These are phyloP conservation scores for Drosophila setosimentum DNA, from an alignment of 2,888 invertebrate genomes.

Conservation along the genomic window DNA sequence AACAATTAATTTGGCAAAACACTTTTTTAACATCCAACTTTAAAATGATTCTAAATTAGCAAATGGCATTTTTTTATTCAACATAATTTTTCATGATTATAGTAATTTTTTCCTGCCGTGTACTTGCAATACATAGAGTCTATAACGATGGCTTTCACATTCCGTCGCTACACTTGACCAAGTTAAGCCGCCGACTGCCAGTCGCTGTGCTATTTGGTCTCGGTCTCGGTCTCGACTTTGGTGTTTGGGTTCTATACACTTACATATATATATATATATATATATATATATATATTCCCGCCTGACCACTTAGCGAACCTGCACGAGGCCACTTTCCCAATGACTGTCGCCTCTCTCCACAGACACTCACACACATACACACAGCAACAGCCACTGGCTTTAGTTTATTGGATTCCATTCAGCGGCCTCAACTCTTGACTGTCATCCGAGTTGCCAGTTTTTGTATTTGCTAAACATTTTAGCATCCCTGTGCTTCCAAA, in stretches of 20 bases:
- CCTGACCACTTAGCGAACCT: conserved; percentile 66
- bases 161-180: conserved; percentile 72
- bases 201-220: conserved; percentile 36
- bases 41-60: neutral
- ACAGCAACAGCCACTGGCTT: conserved; percentile 17
- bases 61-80: neutral
- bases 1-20: neutral
- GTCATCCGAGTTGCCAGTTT: conserved; percentile 40
- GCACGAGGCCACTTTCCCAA: conserved; percentile 67
- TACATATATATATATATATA: conserved; percentile 22
- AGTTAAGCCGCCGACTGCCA: conserved; percentile 59
- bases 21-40: neutral
- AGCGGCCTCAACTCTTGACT: conserved; percentile 35
- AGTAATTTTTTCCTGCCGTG: neutral
- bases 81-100: neutral
- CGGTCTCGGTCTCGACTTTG: conserved; percentile 30
- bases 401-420: conserved; percentile 72
- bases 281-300: conserved; percentile 41
- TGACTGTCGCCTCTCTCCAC: conserved; percentile 22
- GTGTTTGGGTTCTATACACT: conserved; percentile 18
- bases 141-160: conserved; percentile 70
- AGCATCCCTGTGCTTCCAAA: conserved; percentile 27
- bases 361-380: conserved; percentile 21
- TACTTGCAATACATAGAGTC: neutral
- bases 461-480: conserved; percentile 72